Evolutionary conservation across 1,140 invertebrate species (phyloP), one percentile per base, ranked within the genome.

Genomic region (Brachionus manjavacas): DNA sequence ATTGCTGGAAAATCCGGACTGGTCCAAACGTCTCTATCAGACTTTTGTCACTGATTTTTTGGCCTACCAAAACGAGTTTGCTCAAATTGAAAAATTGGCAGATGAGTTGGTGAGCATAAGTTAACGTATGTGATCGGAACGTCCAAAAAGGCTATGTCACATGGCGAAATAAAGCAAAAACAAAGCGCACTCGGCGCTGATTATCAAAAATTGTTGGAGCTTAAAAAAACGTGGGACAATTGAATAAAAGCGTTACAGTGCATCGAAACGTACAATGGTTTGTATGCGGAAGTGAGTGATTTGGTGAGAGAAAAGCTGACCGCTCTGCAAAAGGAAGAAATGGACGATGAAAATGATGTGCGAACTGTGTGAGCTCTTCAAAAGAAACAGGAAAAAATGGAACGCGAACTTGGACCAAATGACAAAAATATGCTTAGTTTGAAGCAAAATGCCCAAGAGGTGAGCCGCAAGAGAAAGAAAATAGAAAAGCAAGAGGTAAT

Each of bases 31-130:
- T 86, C 86, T 86, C 86, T 89, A 91, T 14, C 87, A 95, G 92
- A 95, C 96, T 90, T 95, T 98, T 89, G 91, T 98, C 4, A 98
- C 96, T 0, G 96, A 98, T 88, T 89, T 99, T 9, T 96, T 95
- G 1, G 96, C 96, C 0, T 96, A 94, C 28, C 94, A 94, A 3
- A 95, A 94, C 86, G 92, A 96, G 1, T 91, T 98, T 83, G 95
- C 96, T 86, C 93, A 93, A 49, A 94, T 99, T 81, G 95, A 97
- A 87, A 90, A 92, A 0, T 93, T 95, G 20, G 96, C 96, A 0
- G 92, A 95, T 79, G 94, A 95, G 35, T 23, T 84, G n/a, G 39
- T 52, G 7, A 49, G 93, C 20, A 84, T 55, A 70, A 49, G 28
- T 46, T 70, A 28, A 52, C 81, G 0, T 84, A 49, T 55, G 52